phyloP scores from a whole-genome alignment of 2,888 invertebrate species.

The Acleris cristana region DNA sequence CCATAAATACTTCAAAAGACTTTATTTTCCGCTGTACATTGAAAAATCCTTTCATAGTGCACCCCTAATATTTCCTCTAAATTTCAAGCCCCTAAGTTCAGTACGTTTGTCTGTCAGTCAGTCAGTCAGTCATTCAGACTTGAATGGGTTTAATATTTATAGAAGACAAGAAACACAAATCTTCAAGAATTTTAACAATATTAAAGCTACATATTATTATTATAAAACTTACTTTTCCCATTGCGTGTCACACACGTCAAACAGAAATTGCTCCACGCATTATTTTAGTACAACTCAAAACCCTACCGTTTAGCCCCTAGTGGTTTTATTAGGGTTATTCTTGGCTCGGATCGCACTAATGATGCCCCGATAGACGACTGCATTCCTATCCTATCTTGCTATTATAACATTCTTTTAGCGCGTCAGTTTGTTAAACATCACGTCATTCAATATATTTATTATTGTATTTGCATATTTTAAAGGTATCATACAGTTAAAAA shows the following conservation, averaged over 20 bases:
- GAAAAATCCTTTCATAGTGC: too few species aligned
- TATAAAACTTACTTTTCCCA: neutral
- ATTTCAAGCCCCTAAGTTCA: too few species aligned
- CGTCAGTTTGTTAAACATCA: conserved; percentile 12
- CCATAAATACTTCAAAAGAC: too few species aligned
- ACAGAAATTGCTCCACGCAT: neutral
- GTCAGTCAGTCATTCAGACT: too few species aligned
- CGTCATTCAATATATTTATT: neutral
- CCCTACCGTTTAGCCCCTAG: conserved; percentile 36
- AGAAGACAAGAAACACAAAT: too few species aligned
- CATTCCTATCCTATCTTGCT: conserved; percentile 51
- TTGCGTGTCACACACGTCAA: neutral
- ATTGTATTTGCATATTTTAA: neutral
- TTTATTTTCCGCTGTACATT: too few species aligned
- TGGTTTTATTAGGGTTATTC: conserved; percentile 65
- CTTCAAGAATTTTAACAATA: too few species aligned
- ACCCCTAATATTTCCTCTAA: too few species aligned
- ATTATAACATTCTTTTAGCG: conserved; percentile 23
- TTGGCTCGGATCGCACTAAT: conserved; percentile 62
- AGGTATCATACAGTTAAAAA: neutral
- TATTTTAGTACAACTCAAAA: conserved; percentile 43
- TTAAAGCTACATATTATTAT: too few species aligned
- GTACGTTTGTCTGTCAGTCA: too few species aligned
- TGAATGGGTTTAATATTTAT: too few species aligned
- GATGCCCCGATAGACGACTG: conserved; percentile 52